Percentiles rank a stretch among this genome's conserved stretches.
These are phyloP conservation scores for Denticeps clupeoides DNA, from an alignment of 2,797 vertebrate genomes.

Conservation along the genomic window DNA sequence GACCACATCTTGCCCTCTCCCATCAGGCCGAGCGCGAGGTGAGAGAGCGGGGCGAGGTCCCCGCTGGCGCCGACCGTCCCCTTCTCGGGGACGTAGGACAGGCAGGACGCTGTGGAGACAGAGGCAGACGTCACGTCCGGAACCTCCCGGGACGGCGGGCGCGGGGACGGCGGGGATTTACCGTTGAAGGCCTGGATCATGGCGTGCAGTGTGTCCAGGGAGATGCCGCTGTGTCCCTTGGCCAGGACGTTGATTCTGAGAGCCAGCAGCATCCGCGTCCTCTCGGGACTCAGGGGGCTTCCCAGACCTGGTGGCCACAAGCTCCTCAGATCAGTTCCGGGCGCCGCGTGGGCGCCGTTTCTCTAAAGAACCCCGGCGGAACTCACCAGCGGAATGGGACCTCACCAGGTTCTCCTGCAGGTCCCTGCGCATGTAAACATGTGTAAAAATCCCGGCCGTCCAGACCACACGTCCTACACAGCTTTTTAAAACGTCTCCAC, in stretches of 20 bases:
- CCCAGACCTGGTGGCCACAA: conserved; percentile 79
- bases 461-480: background rate
- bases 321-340: background rate
- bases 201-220: conserved; percentile 79
- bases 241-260: conserved; percentile 93
- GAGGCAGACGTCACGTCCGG: background rate
- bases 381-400: conserved; percentile 87
- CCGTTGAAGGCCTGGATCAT: conserved; percentile 89
- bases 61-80: conserved; percentile 95
- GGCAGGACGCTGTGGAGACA: conserved; percentile 73
- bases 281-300: conserved; percentile 85
- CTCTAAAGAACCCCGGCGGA: background rate
- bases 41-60: conserved; percentile 91
- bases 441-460: background rate
- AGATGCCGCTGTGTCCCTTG: conserved; percentile 94
- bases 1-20: conserved; percentile 99
- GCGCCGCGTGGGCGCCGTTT: background rate
- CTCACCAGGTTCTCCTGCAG: conserved; percentile 92
- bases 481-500: conserved; percentile 8
- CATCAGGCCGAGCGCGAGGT: conserved; percentile 90
- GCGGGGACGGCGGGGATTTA: no score
- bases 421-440: conserved; percentile 60
- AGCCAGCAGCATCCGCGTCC: conserved; percentile 90
- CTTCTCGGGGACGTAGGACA: conserved; percentile 92
- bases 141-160: background rate